These are phyloP conservation scores for human DNA, from an alignment of 2,113 vertebrate species.

Conservation along the genomic window GRCh38 chr13:53319501-53320000, in stretches of 20 bases:
- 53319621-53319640: slow-evolving; percentile 68
- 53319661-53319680: not conserved
- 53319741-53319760: slow-evolving; percentile 19
- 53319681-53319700: not conserved
- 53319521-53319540: slow-evolving; percentile 87
- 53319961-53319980: not conserved
- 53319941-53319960: not conserved
- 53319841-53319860: not conserved
- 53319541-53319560: slow-evolving; percentile 85
- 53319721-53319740: slow-evolving; percentile 43
- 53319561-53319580: slow-evolving; percentile 85
- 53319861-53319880: not conserved
- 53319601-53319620: slow-evolving; percentile 77
- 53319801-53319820: not conserved
- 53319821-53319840: not conserved
- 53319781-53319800: not conserved
- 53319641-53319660: slow-evolving; percentile 48
- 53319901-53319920: not conserved
- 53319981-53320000: not conserved
- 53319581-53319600: slow-evolving; percentile 82
- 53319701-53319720: slow-evolving; percentile 31
- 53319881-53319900: not conserved
- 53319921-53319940: not conserved
- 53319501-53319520: slow-evolving; percentile 86
- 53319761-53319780: not conserved